These are phyloP conservation scores for Nomia melanderi DNA, from an alignment of 1,140 invertebrate genomes.

Conservation along the genomic window DNA sequence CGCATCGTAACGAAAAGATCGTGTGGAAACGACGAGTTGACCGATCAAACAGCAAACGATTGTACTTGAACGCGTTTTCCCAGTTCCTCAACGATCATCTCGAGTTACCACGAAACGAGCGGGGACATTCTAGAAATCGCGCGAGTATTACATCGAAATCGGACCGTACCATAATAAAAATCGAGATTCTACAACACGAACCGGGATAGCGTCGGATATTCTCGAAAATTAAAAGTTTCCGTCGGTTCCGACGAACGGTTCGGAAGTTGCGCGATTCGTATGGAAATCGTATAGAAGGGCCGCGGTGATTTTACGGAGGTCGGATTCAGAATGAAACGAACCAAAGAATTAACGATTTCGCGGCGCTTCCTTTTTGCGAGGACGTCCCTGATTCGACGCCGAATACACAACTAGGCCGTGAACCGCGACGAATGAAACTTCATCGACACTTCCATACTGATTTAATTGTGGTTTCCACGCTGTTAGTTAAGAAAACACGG, in stretches of 20 bases:
- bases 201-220: not conserved
- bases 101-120: too few species aligned
- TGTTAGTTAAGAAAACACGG: not conserved
- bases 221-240: conserved; percentile 19
- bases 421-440: not conserved
- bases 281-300: not conserved
- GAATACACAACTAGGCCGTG: not conserved
- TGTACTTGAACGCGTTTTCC: too few species aligned
- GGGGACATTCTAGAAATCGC: too few species aligned
- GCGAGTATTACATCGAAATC: not conserved
- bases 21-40: too few species aligned
- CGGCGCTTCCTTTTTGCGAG: not conserved
- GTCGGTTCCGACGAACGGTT: not conserved
- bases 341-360: conserved; percentile 14
- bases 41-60: too few species aligned
- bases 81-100: too few species aligned
- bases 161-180: not conserved
- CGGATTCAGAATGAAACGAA: not conserved
- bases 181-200: not conserved
- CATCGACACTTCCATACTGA: not conserved
- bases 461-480: not conserved
- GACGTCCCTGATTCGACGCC: not conserved
- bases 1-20: too few species aligned
- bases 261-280: conserved; percentile 10
- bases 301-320: not conserved